Evolutionary conservation across 2,888 invertebrate species (phyloP).

Genomic region (Dinocampus coccinellae): DNA sequence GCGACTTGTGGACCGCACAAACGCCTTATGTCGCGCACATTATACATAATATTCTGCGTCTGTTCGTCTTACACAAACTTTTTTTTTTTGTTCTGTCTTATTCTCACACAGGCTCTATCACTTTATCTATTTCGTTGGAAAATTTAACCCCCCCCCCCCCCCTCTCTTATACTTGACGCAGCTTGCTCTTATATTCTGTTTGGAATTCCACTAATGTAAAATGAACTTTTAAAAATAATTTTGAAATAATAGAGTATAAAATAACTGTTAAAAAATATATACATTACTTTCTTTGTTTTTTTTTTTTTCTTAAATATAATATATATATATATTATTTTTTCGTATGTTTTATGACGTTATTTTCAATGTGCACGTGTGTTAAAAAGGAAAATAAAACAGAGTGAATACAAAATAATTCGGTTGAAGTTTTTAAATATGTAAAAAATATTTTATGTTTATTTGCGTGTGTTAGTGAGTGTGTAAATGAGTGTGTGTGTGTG

Average conservation of each 20-base stretch:
- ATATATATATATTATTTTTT: no score
- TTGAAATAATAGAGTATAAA: no score
- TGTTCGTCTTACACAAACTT: background rate
- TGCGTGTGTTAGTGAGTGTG: no score
- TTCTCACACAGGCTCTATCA: conserved; percentile 1
- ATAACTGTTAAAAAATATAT: no score
- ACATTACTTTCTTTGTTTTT: no score
- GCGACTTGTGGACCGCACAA: conserved; percentile 20
- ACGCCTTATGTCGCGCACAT: conserved; percentile 44
- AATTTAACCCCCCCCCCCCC: background rate
- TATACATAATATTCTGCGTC: conserved; percentile 32
- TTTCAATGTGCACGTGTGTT: background rate
- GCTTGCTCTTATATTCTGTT: conserved; percentile 22
- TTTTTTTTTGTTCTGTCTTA: background rate
- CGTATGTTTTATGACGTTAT: background rate
- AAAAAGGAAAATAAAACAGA: background rate
- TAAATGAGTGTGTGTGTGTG: no score
- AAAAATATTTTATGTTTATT: conserved; percentile 7
- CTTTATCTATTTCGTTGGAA: conserved; percentile 1
- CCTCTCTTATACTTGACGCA: no score
- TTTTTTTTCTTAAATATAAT: no score
- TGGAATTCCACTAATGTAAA: conserved; percentile 12
- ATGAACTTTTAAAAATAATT: no score
- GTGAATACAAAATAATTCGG: background rate
- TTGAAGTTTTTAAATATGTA: background rate